Evolutionary conservation across 2,797 vertebrate genomes (phyloP).

Genomic region (Urosaurus nigricauda): DNA sequence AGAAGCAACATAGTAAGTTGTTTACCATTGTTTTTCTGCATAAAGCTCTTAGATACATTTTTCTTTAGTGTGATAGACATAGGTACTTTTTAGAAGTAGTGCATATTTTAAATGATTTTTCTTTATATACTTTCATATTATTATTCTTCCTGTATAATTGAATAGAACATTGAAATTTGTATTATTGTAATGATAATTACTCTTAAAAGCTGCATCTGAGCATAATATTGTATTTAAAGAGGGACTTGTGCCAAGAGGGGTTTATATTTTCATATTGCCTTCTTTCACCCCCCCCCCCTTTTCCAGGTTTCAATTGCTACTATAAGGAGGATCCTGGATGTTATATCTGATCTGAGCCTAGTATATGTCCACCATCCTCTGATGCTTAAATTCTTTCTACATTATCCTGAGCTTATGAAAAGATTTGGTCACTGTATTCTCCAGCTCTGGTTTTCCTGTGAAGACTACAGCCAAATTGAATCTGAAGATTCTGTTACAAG

Average conservation of each 20-base stretch:
- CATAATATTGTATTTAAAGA: constrained; percentile 61
- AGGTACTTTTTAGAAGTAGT: constrained; percentile 41
- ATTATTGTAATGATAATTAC: constrained; percentile 63
- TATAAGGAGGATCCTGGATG: constrained; percentile 83
- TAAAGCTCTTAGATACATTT: constrained; percentile 46
- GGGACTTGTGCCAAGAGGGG: constrained; percentile 32
- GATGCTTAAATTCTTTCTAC: constrained; percentile 88
- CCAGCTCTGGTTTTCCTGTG: constrained; percentile 87
- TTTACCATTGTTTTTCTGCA: constrained; percentile 40
- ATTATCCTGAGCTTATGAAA: constrained; percentile 85
- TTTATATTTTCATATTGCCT: constrained; percentile 21
- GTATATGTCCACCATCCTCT: constrained; percentile 87
- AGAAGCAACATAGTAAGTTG: constrained; percentile 29
- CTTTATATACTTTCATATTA: constrained; percentile 59
- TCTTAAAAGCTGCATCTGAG: constrained; percentile 55
- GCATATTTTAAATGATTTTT: constrained; percentile 54
- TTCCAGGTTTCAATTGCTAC: constrained; percentile 81
- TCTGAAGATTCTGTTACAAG: constrained; percentile 39
- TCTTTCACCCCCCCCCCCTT: constrained; percentile 34
- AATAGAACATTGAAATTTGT: constrained; percentile 56
- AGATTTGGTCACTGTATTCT: constrained; percentile 83
- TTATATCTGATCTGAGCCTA: constrained; percentile 79
- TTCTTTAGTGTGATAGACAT: constrained; percentile 55
- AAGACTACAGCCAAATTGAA: constrained; percentile 65
- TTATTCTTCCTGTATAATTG: constrained; percentile 57